Conservation (phyloP, 2,888 invertebrate genomes). For the Eucera pruinosa region DNA sequence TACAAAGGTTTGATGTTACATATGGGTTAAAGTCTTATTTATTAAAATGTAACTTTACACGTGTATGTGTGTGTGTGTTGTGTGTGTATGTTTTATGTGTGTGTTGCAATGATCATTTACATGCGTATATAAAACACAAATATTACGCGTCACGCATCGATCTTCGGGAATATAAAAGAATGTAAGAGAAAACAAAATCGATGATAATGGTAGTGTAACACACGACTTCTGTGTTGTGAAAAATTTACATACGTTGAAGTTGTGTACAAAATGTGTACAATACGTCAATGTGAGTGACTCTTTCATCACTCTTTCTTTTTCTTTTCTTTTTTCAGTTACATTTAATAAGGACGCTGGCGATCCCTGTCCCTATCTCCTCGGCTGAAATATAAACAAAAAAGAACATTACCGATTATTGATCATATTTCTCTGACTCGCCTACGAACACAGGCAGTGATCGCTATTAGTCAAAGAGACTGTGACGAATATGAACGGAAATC, state of each 20-base stretch:
- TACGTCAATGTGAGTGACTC: constrained; percentile 37
- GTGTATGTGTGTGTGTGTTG: too few relatives aligned
- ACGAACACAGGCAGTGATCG: not conserved
- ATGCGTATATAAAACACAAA: constrained; percentile 62
- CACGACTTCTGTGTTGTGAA: constrained; percentile 50
- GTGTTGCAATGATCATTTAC: constrained; percentile 57
- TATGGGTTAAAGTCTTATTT: constrained; percentile 70
- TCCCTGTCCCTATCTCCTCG: constrained; percentile 85
- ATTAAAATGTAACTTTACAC: constrained; percentile 77
- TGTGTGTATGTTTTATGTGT: too few relatives aligned
- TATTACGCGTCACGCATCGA: constrained; percentile 52
- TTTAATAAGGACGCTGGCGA: constrained; percentile 84
- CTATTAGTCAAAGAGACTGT: too few relatives aligned
- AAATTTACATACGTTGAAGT: constrained; percentile 69
- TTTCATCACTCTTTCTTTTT: constrained; percentile 30
- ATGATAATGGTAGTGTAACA: constrained; percentile 62
- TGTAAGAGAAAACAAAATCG: constrained; percentile 62
- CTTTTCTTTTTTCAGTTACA: constrained; percentile 27
- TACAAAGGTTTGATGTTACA: constrained; percentile 18
- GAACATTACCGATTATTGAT: not conserved
- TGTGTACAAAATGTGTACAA: constrained; percentile 70
- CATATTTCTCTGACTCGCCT: not conserved
- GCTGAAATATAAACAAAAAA: constrained; percentile 69
- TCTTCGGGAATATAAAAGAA: constrained; percentile 67
- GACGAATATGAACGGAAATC: too few relatives aligned